Evolutionary conservation across 2,797 vertebrate genomes (phyloP), one percentile per base, ranked within the genome.

Genomic region (Malurus splendens): DNA sequence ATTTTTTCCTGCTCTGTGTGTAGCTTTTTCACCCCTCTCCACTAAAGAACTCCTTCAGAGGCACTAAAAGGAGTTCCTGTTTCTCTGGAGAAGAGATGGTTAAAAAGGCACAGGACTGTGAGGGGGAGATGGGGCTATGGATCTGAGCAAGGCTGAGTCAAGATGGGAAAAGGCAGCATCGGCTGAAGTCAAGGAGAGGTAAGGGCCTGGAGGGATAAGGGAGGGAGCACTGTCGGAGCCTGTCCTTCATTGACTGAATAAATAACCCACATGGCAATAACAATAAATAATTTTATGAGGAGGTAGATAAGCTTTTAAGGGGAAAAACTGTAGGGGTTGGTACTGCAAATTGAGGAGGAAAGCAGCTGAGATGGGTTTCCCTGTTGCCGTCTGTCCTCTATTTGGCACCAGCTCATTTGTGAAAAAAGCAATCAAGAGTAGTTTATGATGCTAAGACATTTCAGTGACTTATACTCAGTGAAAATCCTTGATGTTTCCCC

Each of bases 401-500:
- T 94, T 94, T 95, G 85, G 90, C 93, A 93, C 92, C 78, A 93
- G 91, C 83, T 96, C 89, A 61, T 94, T 95, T 95, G 87, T 93
- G 92, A 95, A 96, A 97, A 96, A 96, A 95, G 92, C 95, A 94
- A 93, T 96, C 96, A 96, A 90, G 87, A 54, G 91, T 93, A 93
- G 93, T 96, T 97, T 97, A 96, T 94, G 96, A 94, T 89, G 90
- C 91, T 94, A 94, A 94, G 94, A 95, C 71, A 71, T 96, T 96
- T 97, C 95, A 92, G 65, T 95, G 96, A 93, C 93, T 93, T 70
- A 59, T 18, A 87, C 88, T 94, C 87, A 76, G 85, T 88, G 94
- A 96, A 96, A 97, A 96, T 94, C 95, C 96, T 94, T 90, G 94
- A 94, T 94, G 93, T 95, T 97, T 96, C 92, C 96, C 82, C 96